Percentiles rank a stretch among this genome's conserved stretches.
These are phyloP conservation scores for Burhinus oedicnemus DNA, from an alignment of 2,113 vertebrate genomes.

Conservation along the genomic window DNA sequence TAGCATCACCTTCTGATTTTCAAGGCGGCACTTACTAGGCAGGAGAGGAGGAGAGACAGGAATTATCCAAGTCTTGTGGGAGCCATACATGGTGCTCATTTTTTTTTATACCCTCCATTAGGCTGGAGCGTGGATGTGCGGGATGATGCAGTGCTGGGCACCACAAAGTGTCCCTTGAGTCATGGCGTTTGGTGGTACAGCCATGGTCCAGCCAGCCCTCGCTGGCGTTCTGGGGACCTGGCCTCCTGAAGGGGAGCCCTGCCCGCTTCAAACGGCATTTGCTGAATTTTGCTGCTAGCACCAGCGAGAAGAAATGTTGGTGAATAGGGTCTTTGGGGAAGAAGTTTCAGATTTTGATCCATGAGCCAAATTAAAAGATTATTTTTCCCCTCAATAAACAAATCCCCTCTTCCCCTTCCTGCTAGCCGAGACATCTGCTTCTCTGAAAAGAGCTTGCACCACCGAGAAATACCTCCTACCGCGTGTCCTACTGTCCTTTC, in stretches of 20 bases:
- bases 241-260: neutral
- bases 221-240: neutral
- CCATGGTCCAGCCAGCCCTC: neutral
- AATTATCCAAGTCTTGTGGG: neutral
- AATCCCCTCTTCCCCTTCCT: neutral
- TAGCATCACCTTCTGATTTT: neutral
- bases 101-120: neutral
- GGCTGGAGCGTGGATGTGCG: neutral
- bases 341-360: neutral
- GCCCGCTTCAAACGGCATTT: neutral
- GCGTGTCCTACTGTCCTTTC: neutral
- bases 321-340: neutral
- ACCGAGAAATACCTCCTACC: neutral
- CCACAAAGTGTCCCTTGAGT: neutral
- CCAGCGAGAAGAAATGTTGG: fast-evolving
- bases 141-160: neutral
- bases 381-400: conserved; percentile 5
- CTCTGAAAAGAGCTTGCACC: neutral
- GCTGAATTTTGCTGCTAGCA: neutral
- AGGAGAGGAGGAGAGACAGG: neutral
- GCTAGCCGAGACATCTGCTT: neutral
- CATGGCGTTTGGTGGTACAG: neutral
- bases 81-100: neutral
- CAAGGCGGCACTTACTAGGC: neutral
- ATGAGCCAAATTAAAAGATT: conserved; percentile 2